phyloP scores from a whole-genome alignment of 30 jellyfish, hydroid and myxozoan genomes.

The Chrysaora quinquecirrha region DNA sequence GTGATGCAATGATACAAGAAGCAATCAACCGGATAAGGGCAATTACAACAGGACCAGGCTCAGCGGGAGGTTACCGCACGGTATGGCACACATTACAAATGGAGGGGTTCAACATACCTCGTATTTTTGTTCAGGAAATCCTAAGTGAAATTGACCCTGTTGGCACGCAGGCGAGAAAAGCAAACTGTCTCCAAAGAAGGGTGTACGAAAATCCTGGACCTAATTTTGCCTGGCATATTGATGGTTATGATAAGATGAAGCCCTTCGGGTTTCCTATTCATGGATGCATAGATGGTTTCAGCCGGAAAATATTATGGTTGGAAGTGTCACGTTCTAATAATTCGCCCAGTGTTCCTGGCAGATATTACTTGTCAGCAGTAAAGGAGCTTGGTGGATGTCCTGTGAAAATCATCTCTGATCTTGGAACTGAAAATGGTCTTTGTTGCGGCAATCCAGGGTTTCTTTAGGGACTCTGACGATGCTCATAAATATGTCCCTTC shows the following conservation, averaged over 20 bases:
- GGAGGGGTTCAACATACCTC: not conserved
- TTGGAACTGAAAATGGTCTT: conserved; percentile 75
- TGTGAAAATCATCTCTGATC: conserved; percentile 56
- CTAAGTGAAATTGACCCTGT: not conserved
- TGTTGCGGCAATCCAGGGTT: conserved; percentile 65
- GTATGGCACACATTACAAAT: not conserved
- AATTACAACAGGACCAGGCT: not conserved
- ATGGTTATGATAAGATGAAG: not conserved
- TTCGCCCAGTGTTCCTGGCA: conserved; percentile 37
- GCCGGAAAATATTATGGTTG: conserved; percentile 70
- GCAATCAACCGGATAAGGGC: not conserved
- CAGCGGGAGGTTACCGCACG: not conserved
- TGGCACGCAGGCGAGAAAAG: not conserved
- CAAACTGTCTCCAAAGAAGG: not conserved
- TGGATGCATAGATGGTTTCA: too few relatives aligned
- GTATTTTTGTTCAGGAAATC: not conserved
- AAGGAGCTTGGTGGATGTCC: conserved; percentile 58
- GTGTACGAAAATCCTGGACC: not conserved
- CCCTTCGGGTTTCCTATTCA: conserved; percentile 60
- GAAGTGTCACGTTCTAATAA: conserved; percentile 60
- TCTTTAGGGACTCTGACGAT: conserved; percentile 38
- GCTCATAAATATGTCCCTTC: conserved; percentile 60
- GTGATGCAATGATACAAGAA: not conserved
- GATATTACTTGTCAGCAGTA: conserved; percentile 34
- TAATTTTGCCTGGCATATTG: not conserved